Evolutionary conservation across 2,888 invertebrate genomes (phyloP), one percentile per base, ranked within the genome.

Genomic region (Sesamia inferens): DNA sequence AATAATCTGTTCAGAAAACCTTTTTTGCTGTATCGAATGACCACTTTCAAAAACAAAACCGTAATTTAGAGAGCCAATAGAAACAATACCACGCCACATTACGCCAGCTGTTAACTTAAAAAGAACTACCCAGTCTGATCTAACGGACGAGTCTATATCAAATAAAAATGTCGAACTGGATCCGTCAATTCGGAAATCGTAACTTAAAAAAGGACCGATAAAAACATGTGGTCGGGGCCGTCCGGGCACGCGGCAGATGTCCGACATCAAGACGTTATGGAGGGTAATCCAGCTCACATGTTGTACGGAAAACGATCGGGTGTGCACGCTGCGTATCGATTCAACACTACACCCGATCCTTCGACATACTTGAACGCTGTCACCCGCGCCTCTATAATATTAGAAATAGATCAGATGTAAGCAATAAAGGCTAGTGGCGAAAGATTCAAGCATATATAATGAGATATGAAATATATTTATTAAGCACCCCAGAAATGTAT

Each of bases 221-320:
- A 93, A 92, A 93, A 91, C 94, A 94, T 94, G 91, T 93, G 95
- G 84, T 81, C 86, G 67, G 84, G 88, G 87, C 88, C 87, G 88
- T 87, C 89, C 85, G 90, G 88, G 85, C 88, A 84, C 87, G 89
- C 90, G 90, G 90, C 95, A 95, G 93, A 93, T 95, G 95, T 91
- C 89, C 77, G 92, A 92, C 93, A 94, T 95, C 93, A 94, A 95
- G 95, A 94, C 94, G 93, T 95, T 94, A 94, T 90, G 85, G 93
- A 89, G 92, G 92, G 93, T 93, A 93, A 95, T 94, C 93, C 93
- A 89, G 90, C 87, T 93, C 93, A 91, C 90, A 90, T 92, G 92
- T 89, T 88, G 88, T 84, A 91, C 88, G 90, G 90, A 92, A 94
- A 94, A 93, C 91, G 91, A 92, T 92, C 91, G 90, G 86, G 87